Evolutionary conservation across 2,888 invertebrate genomes (phyloP), one percentile per base, ranked within the genome.

Genomic region (Macrophya annulata): DNA sequence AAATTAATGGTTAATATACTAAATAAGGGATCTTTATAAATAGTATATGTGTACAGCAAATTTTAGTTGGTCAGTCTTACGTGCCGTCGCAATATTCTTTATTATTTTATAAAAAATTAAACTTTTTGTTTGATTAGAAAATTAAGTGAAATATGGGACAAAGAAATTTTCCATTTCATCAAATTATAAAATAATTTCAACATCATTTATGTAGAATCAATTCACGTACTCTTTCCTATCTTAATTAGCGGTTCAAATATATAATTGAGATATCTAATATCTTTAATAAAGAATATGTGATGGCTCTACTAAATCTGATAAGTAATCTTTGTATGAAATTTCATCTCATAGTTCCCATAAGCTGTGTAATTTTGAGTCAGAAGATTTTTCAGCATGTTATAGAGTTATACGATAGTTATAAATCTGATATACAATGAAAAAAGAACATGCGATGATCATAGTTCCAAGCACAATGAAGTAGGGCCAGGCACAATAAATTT

Each of bases 401-500:
- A 83, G 48, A 68, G 51, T 83, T 17, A 83, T 31, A 15, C 31
- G 25, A 17, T n/a, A 48, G 68, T 48, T 68, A 37, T 68, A 37
- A 48, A 37, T 12, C 31, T 25, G 83, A 48, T 68, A 83, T 68
- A 15, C 31, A 71, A 68, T 17, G 37, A 81, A 15, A 62, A 62
- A 71, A 31, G 48, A 51, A 68, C 45, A 68, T 48, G 83, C 83
- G 45, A 83, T 71, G 68, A 88, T 89, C 88, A 90, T 91, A 91
- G 90, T 90, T 90, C 90, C 89, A 92, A 92, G 93, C 93, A 93
- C 93, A 93, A 93, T 92, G 90, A 90, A 92, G 89, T 93, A 93
- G 92, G 93, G 93, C 93, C 93, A 92, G 91, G 93, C 93, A 93
- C 93, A 93, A 93, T 83, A 92, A 92, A 91, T 91, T 92, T 90